A percentile compares a stretch with the other conserved stretches of the same genome.
phyloP scores from a whole-genome alignment of 2,888 invertebrate genomes.

The Muscina levida region DNA sequence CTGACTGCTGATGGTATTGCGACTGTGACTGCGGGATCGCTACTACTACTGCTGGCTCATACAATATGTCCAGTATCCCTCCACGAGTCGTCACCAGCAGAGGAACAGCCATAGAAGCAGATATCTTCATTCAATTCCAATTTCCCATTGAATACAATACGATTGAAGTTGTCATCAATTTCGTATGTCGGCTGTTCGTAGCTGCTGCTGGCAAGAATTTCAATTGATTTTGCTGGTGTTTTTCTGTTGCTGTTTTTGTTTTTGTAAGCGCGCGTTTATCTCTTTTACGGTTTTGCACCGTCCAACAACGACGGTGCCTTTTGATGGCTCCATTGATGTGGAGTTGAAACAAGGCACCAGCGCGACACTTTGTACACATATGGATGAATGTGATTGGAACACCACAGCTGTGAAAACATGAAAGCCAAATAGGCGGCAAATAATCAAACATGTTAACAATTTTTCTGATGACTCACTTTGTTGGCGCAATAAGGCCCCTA shows the following conservation, averaged over 20 bases:
- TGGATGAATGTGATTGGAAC: background rate
- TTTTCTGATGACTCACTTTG: constrained; percentile 62
- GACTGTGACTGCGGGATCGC: constrained; percentile 11
- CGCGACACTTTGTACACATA: background rate
- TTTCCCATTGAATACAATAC: constrained; percentile 55
- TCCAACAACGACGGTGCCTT: constrained; percentile 60
- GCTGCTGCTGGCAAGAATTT: constrained; percentile 56
- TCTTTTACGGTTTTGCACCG: constrained; percentile 25
- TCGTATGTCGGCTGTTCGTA: constrained; percentile 49
- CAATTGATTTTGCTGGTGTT: constrained; percentile 61
- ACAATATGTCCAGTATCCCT: too few species aligned
- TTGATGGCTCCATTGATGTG: constrained; percentile 56
- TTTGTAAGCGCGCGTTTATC: background rate
- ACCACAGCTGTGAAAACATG: constrained; percentile 63
- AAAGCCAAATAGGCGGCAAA: constrained; percentile 65
- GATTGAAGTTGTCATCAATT: constrained; percentile 66
- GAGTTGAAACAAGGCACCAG: constrained; percentile 37
- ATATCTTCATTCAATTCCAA: background rate
- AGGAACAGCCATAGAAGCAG: background rate
- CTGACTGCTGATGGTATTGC: constrained; percentile 12
- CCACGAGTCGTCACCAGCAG: too few species aligned
- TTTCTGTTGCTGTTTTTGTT: background rate
- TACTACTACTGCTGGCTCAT: background rate
- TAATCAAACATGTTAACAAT: constrained; percentile 61
- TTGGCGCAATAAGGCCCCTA: background rate